Evolutionary conservation across 1,140 invertebrate genomes (phyloP).

Genomic region (Panagrolaimus sp.): DNA sequence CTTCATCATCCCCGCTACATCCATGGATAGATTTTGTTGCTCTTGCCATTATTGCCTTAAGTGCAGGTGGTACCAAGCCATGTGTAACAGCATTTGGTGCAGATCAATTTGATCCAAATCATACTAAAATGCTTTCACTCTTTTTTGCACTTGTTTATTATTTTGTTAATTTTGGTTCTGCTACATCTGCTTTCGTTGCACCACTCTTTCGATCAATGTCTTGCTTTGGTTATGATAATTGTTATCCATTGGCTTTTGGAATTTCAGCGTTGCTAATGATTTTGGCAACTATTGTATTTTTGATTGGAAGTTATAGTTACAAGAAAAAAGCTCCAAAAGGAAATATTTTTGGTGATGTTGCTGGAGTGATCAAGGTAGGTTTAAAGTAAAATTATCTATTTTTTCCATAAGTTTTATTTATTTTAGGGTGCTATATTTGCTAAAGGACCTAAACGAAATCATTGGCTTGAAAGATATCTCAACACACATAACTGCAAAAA

Average conservation of each 20-base stretch:
- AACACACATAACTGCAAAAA: constrained; percentile 63
- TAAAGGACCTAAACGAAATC: constrained; percentile 60
- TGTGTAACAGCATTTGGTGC: constrained; percentile 93
- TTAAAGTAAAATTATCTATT: no score
- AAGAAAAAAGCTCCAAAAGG: constrained; percentile 48
- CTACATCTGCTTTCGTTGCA: constrained; percentile 80
- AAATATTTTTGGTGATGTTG: constrained; percentile 66
- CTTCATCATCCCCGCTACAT: constrained; percentile 63
- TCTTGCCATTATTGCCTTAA: constrained; percentile 61
- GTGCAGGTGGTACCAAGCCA: constrained; percentile 82
- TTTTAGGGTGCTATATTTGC: no score
- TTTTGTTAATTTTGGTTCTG: constrained; percentile 81
- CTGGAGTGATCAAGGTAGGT: constrained; percentile 48
- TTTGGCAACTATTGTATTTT: constrained; percentile 73
- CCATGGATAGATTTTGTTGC: constrained; percentile 58
- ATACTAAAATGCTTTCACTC: constrained; percentile 58
- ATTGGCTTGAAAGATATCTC: constrained; percentile 74
- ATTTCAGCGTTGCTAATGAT: constrained; percentile 80
- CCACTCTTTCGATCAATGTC: constrained; percentile 74
- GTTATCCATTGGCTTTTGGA: constrained; percentile 84
- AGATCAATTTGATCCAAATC: constrained; percentile 80
- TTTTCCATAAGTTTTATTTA: no score
- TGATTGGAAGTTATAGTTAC: constrained; percentile 63
- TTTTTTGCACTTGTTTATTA: constrained; percentile 93
- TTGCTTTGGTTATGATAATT: constrained; percentile 74